phyloP scores from a whole-genome alignment of 2,888 invertebrate genomes.

The Chelonus formosanus region DNA sequence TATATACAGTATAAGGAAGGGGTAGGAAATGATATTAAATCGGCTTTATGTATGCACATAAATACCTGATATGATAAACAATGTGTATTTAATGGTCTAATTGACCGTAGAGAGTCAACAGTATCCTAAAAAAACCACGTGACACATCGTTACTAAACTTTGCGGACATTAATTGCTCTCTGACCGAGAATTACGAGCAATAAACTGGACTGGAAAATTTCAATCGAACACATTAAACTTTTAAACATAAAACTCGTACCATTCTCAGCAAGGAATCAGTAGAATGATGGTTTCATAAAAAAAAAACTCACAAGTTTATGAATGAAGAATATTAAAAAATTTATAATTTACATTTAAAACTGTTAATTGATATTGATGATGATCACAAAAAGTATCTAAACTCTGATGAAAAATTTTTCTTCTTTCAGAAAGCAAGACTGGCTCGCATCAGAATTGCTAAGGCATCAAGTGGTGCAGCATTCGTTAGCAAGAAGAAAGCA shows the following conservation, averaged over 20 bases:
- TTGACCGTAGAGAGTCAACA: slow-evolving; percentile 35
- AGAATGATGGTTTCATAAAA: too few species aligned
- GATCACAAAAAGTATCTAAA: too few species aligned
- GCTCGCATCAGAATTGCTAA: slow-evolving; percentile 98
- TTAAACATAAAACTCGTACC: not conserved
- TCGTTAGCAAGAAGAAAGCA: slow-evolving; percentile 98
- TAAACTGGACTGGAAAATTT: slow-evolving; percentile 29
- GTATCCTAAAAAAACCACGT: slow-evolving; percentile 7
- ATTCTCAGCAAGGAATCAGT: too few species aligned
- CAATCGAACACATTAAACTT: slow-evolving; percentile 1
- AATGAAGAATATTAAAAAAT: too few species aligned
- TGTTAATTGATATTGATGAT: too few species aligned
- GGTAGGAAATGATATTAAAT: too few species aligned
- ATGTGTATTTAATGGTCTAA: slow-evolving; percentile 47
- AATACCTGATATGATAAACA: not conserved
- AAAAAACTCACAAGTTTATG: too few species aligned
- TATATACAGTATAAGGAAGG: too few species aligned
- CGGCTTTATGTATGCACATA: too few species aligned
- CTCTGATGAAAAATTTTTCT: not conserved
- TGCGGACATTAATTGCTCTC: slow-evolving; percentile 30
- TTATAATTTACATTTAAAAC: too few species aligned
- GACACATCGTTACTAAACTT: slow-evolving; percentile 21
- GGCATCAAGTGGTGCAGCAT: slow-evolving; percentile 97
- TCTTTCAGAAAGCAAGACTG: slow-evolving; percentile 95
- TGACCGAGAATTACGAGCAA: slow-evolving; percentile 28